Base-by-base conservation (phyloP, 2,113 vertebrate genomes). In the Suncus etruscus region DNA sequence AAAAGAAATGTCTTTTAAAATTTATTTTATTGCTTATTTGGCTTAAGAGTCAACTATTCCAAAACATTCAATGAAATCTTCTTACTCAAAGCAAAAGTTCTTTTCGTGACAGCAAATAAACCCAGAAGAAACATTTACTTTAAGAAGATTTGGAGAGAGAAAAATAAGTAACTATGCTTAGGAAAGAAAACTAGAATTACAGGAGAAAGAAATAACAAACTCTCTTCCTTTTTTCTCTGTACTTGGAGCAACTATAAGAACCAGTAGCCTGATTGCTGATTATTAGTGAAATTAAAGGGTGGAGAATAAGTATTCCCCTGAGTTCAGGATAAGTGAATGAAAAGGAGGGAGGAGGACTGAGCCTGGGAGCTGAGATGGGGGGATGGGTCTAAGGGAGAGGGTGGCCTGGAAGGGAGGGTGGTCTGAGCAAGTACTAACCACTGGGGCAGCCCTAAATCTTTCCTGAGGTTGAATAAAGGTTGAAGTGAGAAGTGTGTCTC, bases 101-200 rank as follows among this genome's bases (percentile, higher is more conserved):
- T 83, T 74, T 84, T 81, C 45, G 54, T n/a, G 87, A 86, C 84
- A 89, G 70, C 82, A 87, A 79, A 90, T 89, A 90, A 94, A 87
- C 39, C 80, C 54, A 91, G 86, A 93, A 94, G 83, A 95, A 93
- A 91, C 80, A 92, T 92, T 95, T 94, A 92, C 94, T 96, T 95
- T 78, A 92, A 94, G 93, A 83, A 22, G 88, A 95, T 95, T 29
- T 70, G 63, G 50, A 54, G 50, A 94, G 54, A 93, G 77, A 85
- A 84, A 86, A 65, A 1, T 25, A 75, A 91, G 85, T 76, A 84
- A 76, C 58, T 81, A 29, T 25, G 32, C 76, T 88, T 61, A 91
- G 72, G 9, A 70, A 61, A 78, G 81, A 48, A 70, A 91, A 83
- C 24, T 76, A 27, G 50, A 94, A 92, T 63, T n/a, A 50, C 3